Base-by-base conservation (phyloP, 2,888 invertebrate species). In the Gisinianus flammeolus region DNA sequence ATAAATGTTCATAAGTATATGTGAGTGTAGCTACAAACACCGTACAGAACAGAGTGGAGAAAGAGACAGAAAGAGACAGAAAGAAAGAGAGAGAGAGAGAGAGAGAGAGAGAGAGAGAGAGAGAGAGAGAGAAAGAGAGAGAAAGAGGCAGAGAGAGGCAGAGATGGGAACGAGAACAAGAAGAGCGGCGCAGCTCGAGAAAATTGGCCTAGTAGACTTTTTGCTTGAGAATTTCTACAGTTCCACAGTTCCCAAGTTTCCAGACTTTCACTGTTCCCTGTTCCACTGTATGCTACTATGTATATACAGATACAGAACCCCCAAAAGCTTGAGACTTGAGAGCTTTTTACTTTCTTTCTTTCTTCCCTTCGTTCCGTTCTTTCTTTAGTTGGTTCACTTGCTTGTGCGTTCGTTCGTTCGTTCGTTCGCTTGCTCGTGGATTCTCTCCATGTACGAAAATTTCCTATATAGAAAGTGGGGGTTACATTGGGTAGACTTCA, bases 151-250 rank as follows among this genome's bases (percentile, higher is more conserved):
- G 10, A 24, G 66, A 5, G 30, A 28, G 16, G n/a, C 10, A 6
- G 12, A 67, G 67, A 30, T n/a, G 28, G 69, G 26, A 33, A 69
- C 35, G 35, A 56, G 58, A 62, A 62, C 56, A 71, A 28, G 56
- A 73, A 54, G 54, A 62, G 24, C 52, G 68, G 74, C 71, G 56
- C 71, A 71, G 71, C 77, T 44, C 44, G 19, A 44, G 16, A 12
- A 19, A 35, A 35, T 35, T 35, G 35, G 35, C 35, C 35, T 35
- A 5, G 35, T 35, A 35, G 6, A 44, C 44, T 44, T 44, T 44
- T 19, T 16, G 35, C 35, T 35, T 12, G 6, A 35, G 12, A 35
- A 35, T 35, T 35, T 35, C 35, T 35, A 35, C 6, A 35, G 44
- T 44, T 44, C 44, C 44, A 44, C 2, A 4, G 44, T 44, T 44